Evolutionary conservation across 2,888 invertebrate species (phyloP).

Genomic region (Lasioglossum zephyrum): DNA sequence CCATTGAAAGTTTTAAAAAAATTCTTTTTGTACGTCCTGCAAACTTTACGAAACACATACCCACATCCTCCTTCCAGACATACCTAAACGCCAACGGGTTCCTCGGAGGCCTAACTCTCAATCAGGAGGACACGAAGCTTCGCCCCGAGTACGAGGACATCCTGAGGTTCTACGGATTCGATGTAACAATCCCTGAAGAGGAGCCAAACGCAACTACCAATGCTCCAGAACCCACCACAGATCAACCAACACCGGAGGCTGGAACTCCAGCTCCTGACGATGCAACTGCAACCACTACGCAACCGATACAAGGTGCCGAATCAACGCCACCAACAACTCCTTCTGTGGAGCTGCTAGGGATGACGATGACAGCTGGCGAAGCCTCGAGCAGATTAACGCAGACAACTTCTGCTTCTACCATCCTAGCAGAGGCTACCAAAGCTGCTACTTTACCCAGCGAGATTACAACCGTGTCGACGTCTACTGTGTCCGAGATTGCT

Average conservation of each 20-base stretch:
- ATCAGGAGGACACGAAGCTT: slow-evolving; percentile 91
- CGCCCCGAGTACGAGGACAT: slow-evolving; percentile 90
- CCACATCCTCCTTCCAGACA: slow-evolving; percentile 85
- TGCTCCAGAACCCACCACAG: slow-evolving; percentile 11
- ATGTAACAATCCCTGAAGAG: slow-evolving; percentile 84
- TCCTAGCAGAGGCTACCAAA: neutral
- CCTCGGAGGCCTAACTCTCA: slow-evolving; percentile 91
- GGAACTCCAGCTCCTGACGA: neutral
- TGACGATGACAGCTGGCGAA: slow-evolving; percentile 53
- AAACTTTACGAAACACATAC: no score
- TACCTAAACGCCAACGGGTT: slow-evolving; percentile 94
- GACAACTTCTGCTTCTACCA: slow-evolving; percentile 7
- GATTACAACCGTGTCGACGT: neutral
- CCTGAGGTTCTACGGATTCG: slow-evolving; percentile 92
- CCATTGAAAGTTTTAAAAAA: no score
- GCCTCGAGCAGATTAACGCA: slow-evolving; percentile 44
- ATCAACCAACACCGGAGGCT: slow-evolving; percentile 22
- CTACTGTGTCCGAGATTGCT: neutral
- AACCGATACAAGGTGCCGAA: neutral
- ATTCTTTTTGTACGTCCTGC: no score
- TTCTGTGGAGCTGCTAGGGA: slow-evolving; percentile 29
- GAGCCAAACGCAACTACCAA: slow-evolving; percentile 50
- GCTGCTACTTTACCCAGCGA: neutral
- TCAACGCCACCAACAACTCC: slow-evolving; percentile 17
- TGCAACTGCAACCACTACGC: neutral